Evolutionary conservation across 1,140 invertebrate genomes (phyloP).

Genomic region (Drosophila saltans): DNA sequence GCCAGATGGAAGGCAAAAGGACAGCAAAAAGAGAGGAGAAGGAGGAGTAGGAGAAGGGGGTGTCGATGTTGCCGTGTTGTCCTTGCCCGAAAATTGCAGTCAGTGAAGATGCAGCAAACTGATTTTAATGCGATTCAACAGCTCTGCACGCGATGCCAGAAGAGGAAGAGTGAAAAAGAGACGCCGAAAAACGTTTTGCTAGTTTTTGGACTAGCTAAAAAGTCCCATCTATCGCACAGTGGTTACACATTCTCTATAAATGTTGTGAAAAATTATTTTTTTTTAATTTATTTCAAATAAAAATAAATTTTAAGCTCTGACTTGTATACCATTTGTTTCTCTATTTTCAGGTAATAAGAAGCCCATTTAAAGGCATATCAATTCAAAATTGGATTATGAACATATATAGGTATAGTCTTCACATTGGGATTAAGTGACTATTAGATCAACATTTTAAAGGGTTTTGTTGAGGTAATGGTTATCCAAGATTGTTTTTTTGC

Average conservation of each 20-base stretch:
- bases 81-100: constrained; percentile 69
- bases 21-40: not conserved
- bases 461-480: no score
- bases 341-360: no score
- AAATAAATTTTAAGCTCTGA: no score
- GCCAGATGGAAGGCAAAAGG: not conserved
- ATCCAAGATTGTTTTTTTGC: no score
- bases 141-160: constrained; percentile 71
- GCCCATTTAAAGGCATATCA: no score
- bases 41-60: not conserved
- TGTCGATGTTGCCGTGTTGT: constrained; percentile 36
- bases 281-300: no score
- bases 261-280: not conserved
- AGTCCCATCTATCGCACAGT: constrained; percentile 27
- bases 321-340: no score
- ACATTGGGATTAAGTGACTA: no score
- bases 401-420: no score
- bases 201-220: constrained; percentile 55
- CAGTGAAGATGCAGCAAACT: constrained; percentile 79
- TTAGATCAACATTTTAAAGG: no score
- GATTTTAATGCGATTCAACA: constrained; percentile 82
- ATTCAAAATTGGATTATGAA: no score
- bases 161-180: constrained; percentile 6
- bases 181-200: constrained; percentile 69
- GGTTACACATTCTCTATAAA: not conserved